These are phyloP conservation scores for Sitta europaea DNA, from an alignment of 2,113 vertebrate genomes.

Conservation along the genomic window DNA sequence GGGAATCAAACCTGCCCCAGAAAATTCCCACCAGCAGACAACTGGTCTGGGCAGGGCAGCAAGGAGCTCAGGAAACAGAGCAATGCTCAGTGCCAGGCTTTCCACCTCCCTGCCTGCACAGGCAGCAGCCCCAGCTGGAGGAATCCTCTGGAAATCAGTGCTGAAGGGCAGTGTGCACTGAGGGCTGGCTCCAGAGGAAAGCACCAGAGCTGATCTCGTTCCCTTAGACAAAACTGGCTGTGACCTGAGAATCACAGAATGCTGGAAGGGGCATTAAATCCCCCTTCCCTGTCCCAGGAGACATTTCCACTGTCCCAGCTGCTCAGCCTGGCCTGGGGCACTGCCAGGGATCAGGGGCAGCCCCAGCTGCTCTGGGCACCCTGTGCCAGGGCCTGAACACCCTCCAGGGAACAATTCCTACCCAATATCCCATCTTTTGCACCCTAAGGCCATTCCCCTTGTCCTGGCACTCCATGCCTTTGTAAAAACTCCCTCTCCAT, in stretches of 20 bases:
- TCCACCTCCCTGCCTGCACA: background rate
- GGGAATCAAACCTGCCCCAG: background rate
- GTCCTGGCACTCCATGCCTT: background rate
- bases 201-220: background rate
- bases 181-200: background rate
- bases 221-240: background rate
- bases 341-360: background rate
- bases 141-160: background rate
- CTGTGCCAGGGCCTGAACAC: background rate
- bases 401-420: background rate
- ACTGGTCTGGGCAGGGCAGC: background rate
- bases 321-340: fast-evolving
- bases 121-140: background rate
- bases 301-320: background rate
- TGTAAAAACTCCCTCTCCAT: background rate
- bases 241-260: background rate
- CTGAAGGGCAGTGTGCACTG: background rate
- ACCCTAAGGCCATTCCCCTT: background rate
- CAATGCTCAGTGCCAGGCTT: background rate
- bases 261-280: background rate
- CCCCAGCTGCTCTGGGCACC: background rate
- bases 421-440: background rate
- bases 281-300: background rate
- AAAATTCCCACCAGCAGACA: background rate
- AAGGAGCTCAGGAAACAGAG: background rate